phyloP scores from a whole-genome alignment of 1,140 invertebrate genomes.

The Achatina immaculata region DNA sequence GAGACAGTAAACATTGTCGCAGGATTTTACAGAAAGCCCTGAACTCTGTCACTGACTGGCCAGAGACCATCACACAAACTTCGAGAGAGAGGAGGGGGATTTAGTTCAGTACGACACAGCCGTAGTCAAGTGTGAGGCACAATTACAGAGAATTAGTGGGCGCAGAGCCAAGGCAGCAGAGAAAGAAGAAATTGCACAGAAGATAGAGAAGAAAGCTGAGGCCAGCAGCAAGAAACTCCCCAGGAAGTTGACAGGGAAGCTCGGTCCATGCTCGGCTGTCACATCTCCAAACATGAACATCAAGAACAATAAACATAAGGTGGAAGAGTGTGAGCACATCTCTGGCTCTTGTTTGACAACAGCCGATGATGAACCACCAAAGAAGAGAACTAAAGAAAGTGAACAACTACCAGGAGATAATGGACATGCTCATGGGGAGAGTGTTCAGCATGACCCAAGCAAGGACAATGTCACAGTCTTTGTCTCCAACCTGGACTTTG shows the following conservation, averaged over 20 bases:
- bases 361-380: too few species aligned
- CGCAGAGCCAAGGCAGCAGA: conserved; percentile 59
- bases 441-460: conserved; percentile 44
- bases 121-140: conserved; percentile 60
- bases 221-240: conserved; percentile 56
- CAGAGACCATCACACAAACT: conserved; percentile 81
- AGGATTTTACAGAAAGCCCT: conserved; percentile 78
- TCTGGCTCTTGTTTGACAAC: too few species aligned
- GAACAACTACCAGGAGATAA: neutral
- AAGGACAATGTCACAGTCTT: conserved; percentile 79
- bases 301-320: too few species aligned
- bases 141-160: conserved; percentile 62
- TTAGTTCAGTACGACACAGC: conserved; percentile 74
- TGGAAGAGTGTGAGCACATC: too few species aligned
- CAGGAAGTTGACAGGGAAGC: too few species aligned
- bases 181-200: conserved; percentile 57
- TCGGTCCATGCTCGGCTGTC: too few species aligned
- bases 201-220: conserved; percentile 70
- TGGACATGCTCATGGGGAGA: conserved; percentile 18
- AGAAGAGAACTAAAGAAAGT: too few species aligned
- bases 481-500: conserved; percentile 87
- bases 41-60: conserved; percentile 79
- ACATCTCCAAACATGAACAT: too few species aligned
- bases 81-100: conserved; percentile 82
- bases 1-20: conserved; percentile 78